A percentile compares a stretch with the other conserved stretches of the same genome.
phyloP scores from a whole-genome alignment of 1,140 invertebrate species.

The Conopomorpha cramerella region DNA sequence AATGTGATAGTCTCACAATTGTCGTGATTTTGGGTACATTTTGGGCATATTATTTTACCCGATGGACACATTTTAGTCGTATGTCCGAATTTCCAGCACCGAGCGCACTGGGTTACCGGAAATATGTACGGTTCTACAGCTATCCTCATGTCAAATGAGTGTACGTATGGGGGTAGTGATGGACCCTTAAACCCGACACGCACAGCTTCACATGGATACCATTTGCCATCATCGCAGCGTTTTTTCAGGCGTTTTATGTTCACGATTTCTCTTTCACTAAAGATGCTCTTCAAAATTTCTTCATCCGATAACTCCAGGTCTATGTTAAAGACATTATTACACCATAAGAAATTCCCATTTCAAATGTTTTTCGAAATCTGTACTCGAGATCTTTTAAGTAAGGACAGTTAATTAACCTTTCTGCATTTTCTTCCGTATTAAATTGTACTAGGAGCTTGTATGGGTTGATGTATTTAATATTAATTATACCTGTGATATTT shows the following conservation, averaged over 20 bases:
- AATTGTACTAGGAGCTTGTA: constrained; percentile 10
- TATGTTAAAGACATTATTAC: constrained; percentile 9
- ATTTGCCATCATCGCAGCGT: constrained; percentile 5
- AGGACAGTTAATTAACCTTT: constrained; percentile 5
- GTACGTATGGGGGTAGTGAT: constrained; percentile 8
- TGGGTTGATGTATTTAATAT: constrained; percentile 13
- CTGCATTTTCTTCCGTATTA: constrained; percentile 4
- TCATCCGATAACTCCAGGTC: constrained; percentile 8
- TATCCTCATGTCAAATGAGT: constrained; percentile 5
- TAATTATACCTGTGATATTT: constrained; percentile 7
- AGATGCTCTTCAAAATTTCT: constrained; percentile 5
- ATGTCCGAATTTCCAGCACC: constrained; percentile 5
- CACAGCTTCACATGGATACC: constrained; percentile 10
- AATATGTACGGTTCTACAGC: constrained; percentile 9
- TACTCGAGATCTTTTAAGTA: constrained; percentile 6
- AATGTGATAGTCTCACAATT: constrained; percentile 2
- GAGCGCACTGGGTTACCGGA: constrained; percentile 9
- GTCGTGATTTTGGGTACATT: constrained; percentile 1
- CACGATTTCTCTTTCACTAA: constrained; percentile 3
- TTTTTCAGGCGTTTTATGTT: constrained; percentile 10
- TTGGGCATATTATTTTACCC: constrained; percentile 3
- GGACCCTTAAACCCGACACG: constrained; percentile 12
- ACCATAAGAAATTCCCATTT: constrained; percentile 8
- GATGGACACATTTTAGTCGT: background rate
- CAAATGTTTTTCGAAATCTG: constrained; percentile 5